Base-by-base conservation (phyloP, 2,888 invertebrate species). In the Cephus nigrinus region DNA sequence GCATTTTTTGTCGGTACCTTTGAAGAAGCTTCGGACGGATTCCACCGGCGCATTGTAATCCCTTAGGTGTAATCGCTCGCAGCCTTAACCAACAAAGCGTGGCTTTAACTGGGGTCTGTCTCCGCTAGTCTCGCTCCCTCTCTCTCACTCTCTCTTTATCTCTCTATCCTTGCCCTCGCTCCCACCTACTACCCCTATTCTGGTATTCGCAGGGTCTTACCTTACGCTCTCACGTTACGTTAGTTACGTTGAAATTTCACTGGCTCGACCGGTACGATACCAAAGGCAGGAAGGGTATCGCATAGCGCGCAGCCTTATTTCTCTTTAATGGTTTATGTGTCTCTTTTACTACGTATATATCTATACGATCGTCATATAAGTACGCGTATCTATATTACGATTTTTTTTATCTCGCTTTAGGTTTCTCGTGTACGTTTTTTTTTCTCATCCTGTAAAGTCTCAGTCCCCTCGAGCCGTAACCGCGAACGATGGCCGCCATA, bases 171-270 rank as follows among this genome's bases (percentile, higher is more conserved):
- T 23, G 9, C 5, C 55, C 1, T 55, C 55, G 0, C 55, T 55
- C 55, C 23, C 2, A 23, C 55, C 2, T 23, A 1, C 9, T 55
- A 55, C 55, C 55, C 9, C 23, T 55, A 78, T 80, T 83, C 81
- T 76, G 81, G 78, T 80, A 79, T 79, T 79, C 75, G 36, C 76
- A 74, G 69, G 79, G 80, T 55, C 55, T 23, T 40, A 15, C 40
- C 40, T 40, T 55, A 55, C 55, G 23, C 55, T 55, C 55, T 55
- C 55, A 15, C 40, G 40, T 40, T 15, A 23, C 55, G 78, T 82
- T 83, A 81, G 83, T 78, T 69, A 76, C 81, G 71, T 78, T 75
- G 81, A 81, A 83, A 80, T 83, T 80, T 81, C 75, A 79, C 74
- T 55, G 72, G 81, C 75, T 71, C 73, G 71, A 78, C 75, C 74